Evolutionary conservation across 2,888 invertebrate genomes (phyloP), one percentile per base, ranked within the genome.

Genomic region (Xestoiulus laeticollis): DNA sequence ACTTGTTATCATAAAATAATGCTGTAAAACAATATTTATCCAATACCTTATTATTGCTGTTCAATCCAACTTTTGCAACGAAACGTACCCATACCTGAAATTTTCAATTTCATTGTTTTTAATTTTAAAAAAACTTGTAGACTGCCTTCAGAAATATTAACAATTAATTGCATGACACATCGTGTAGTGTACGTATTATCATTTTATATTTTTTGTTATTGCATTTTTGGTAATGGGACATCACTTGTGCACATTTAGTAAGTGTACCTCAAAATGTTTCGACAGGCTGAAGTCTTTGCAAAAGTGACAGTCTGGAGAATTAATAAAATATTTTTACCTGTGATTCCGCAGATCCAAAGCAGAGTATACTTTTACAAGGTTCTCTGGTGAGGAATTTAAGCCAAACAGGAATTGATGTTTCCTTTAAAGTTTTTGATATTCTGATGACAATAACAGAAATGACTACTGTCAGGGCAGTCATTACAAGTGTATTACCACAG

Each of bases 401-500:
- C 78, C 78, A 78, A 30, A 30, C 43, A 26, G 86, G 86, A 86
- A 86, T 6, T 26, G 86, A 4, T 10, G 33, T 86, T 10, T 26
- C 32, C 19, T 33, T 59, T 0, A 22, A 16, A 26, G 48, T 86
- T 59, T 30, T 43, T 19, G 44, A 14, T 26, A 86, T 48, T 26
- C 86, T n/a, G 48, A 86, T 8, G 2, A 86, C 86, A 22, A 48
- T 2, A 1, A 86, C 86, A n/a, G 86, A 26, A 22, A 22, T 53
- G 0, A 86, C 48, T 22, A 86, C 22, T 26, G 53, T 44, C 30
- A 86, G 30, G 1, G 26, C n/a, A 48, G 86, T 6, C 86, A 53
- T 53, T 26, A 86, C 53, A 12, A 86, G 59, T 26, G 86, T 44
- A 26, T 86, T 86, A 44, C 86, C 86, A 30, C 86, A 86, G 30